Conservation (phyloP, 2,888 invertebrate species). For the Celastrina argiolus region DNA sequence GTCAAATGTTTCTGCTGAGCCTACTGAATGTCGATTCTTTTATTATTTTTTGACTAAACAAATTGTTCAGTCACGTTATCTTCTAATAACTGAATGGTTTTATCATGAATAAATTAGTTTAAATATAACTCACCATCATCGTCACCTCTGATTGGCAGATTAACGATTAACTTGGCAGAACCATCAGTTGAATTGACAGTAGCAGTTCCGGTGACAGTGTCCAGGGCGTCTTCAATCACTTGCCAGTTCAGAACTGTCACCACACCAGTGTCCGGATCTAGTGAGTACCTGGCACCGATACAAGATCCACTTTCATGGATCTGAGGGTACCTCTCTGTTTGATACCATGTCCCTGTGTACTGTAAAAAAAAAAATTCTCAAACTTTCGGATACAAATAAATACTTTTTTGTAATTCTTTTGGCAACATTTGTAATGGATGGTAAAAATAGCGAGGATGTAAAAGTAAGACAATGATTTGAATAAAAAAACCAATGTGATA, state of each 20-base stretch:
- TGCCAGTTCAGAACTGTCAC: slow-evolving; percentile 58
- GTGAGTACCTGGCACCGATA: slow-evolving; percentile 49
- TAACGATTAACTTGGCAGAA: slow-evolving; percentile 49
- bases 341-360: slow-evolving; percentile 67
- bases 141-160: slow-evolving; percentile 41
- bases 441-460: too few relatives aligned
- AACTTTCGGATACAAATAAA: too few relatives aligned
- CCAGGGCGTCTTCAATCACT: slow-evolving; percentile 47
- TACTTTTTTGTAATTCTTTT: too few relatives aligned
- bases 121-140: slow-evolving; percentile 43
- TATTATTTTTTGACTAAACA: too few relatives aligned
- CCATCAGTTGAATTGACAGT: slow-evolving; percentile 43
- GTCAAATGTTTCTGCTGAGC: too few relatives aligned
- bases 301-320: slow-evolving; percentile 48
- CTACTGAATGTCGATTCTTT: too few relatives aligned
- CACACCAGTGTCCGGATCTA: slow-evolving; percentile 40
- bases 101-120: too few relatives aligned
- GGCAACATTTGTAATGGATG: not conserved
- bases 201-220: slow-evolving; percentile 50
- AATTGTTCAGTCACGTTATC: too few relatives aligned
- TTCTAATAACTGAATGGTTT: too few relatives aligned
- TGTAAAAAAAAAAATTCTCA: too few relatives aligned
- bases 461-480: not conserved
- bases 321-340: slow-evolving; percentile 55
- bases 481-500: too few relatives aligned